phyloP scores from a whole-genome alignment of 2,888 invertebrate species.

The Sphaerophoria rueppellii region DNA sequence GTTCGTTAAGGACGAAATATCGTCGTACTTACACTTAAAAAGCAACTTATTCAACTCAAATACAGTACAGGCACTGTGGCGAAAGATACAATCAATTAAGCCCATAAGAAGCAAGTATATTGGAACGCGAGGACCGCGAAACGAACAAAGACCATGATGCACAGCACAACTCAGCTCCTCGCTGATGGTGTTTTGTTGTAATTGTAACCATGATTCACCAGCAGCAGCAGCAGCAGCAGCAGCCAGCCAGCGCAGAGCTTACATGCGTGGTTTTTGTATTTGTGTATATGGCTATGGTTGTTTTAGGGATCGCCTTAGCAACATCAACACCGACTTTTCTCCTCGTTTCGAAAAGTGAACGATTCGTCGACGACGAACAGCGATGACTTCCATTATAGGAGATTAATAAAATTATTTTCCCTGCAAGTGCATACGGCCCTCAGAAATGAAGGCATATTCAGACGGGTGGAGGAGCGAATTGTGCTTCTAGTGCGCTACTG shows the following conservation, averaged over 20 bases:
- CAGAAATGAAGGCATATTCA: constrained; percentile 3
- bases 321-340: constrained; percentile 35
- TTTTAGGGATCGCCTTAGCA: constrained; percentile 40
- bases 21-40: constrained; percentile 28
- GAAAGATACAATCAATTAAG: constrained; percentile 69
- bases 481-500: not conserved
- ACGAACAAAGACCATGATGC: constrained; percentile 50
- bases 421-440: constrained; percentile 40
- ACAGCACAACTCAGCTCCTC: not conserved
- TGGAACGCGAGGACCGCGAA: constrained; percentile 32
- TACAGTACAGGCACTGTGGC: constrained; percentile 21
- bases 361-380: constrained; percentile 26
- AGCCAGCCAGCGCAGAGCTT: not conserved
- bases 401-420: constrained; percentile 71
- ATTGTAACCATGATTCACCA: not conserved
- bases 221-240: constrained; percentile 10
- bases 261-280: constrained; percentile 31
- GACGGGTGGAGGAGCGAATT: no score
- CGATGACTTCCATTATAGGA: constrained; percentile 62
- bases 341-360: constrained; percentile 43
- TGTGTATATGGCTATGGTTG: not conserved
- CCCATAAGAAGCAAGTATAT: constrained; percentile 52
- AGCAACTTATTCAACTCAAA: constrained; percentile 33
- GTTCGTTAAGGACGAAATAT: constrained; percentile 39
- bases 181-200: constrained; percentile 20